A percentile compares a stretch with the other conserved stretches of the same genome.
Evolutionary conservation across 2,888 invertebrate species (phyloP).

Genomic region (Lingula anatina): DNA sequence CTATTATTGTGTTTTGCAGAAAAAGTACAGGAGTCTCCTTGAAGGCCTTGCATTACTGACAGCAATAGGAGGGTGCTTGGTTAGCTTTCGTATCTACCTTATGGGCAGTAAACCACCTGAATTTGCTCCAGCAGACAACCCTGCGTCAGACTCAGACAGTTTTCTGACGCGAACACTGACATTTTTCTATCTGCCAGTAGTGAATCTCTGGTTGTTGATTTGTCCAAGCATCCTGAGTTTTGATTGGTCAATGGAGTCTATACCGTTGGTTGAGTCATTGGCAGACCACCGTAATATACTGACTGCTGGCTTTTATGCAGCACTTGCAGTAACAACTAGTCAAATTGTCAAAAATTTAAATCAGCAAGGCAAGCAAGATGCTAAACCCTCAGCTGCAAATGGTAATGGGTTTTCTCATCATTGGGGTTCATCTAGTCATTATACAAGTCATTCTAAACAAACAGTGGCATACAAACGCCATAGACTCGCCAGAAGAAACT

Average conservation of each 20-base stretch:
- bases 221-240: conserved; percentile 86
- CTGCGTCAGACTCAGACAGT: conserved; percentile 81
- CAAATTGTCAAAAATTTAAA: conserved; percentile 21
- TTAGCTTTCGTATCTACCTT: conserved; percentile 72
- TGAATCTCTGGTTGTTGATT: conserved; percentile 81
- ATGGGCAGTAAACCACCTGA: conserved; percentile 67
- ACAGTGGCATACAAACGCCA: too few species aligned
- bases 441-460: neutral
- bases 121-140: conserved; percentile 93
- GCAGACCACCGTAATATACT: conserved; percentile 75
- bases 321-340: conserved; percentile 26
- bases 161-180: conserved; percentile 78
- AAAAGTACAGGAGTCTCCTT: conserved; percentile 29
- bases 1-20: conserved; percentile 17
- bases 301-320: conserved; percentile 69
- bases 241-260: conserved; percentile 98
- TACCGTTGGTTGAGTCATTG: conserved; percentile 75
- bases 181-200: conserved; percentile 84
- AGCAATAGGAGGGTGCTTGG: conserved; percentile 64
- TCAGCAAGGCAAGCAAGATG: neutral
- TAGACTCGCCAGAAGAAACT: neutral
- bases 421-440: neutral
- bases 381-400: neutral
- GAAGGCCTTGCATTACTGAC: conserved; percentile 56
- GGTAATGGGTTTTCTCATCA: neutral